Evolutionary conservation across 2,113 vertebrate species (phyloP), one percentile per base, ranked within the genome.

Genomic region (Lampris incognitus): DNA sequence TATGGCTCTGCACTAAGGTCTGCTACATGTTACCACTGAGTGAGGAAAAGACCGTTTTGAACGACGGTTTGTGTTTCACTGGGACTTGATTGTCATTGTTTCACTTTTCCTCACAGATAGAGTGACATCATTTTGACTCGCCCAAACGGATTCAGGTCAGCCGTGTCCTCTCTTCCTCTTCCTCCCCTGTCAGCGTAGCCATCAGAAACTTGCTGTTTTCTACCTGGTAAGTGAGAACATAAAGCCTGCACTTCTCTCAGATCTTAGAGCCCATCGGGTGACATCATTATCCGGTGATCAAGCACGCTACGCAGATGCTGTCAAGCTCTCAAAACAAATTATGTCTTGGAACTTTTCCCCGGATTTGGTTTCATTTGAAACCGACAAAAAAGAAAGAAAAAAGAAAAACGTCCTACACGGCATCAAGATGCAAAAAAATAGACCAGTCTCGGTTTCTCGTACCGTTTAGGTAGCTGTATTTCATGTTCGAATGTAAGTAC

Each of bases 91-190:
- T 37, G 10, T 52, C 24, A 13, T n/a, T 57, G 56, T 54, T 50
- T 76, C 13, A 37, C 38, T 74, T 82, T 1, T 24, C 70, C 66
- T 63, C 46, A 11, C 75, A 81, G 74, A 56, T 68, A 61, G 61
- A 62, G 7, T 52, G 39, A 39, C 42, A n/a, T 54, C 9, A 11
- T n/a, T 2, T 4, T 7, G 54, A 41, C 1, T 41, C 0, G n/a
- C 44, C 67, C 64, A 70, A 42, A 70, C n/a, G 60, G 52, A 64
- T 57, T 41, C 38, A 38, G 13, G 11, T 46, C 44, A 5, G 60
- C 13, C 5, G 46, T 42, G n/a, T 54, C 46, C 9, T 60, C 37
- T 24, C 39, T n/a, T 61, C 62, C 64, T 8, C n/a, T 59, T 38
- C 67, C 60, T 52, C 4, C 13, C 11, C n/a, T 7, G 1, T 48